A percentile compares a stretch with the other conserved stretches of the same genome.
phyloP scores from a whole-genome alignment of 2,888 invertebrate genomes.

The Cyaniris semiargus region DNA sequence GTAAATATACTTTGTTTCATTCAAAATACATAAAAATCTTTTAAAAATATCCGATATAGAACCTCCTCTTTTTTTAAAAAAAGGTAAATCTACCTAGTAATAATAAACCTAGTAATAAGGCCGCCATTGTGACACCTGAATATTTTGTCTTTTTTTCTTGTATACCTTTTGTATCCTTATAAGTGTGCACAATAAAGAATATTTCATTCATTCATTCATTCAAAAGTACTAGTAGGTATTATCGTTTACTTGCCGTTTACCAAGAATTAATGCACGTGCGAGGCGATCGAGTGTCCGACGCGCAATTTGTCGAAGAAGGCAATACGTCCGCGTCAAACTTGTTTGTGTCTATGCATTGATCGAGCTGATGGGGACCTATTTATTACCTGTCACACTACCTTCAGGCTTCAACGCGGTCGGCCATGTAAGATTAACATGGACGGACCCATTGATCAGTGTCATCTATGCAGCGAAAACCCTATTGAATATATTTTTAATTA shows the following conservation, averaged over 20 bases:
- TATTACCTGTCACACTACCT: slow-evolving; percentile 24
- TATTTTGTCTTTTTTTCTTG: too few relatives aligned
- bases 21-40: too few relatives aligned
- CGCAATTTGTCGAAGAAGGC: slow-evolving; percentile 18
- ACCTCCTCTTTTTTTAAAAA: too few relatives aligned
- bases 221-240: too few relatives aligned
- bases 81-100: too few relatives aligned
- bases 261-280: neutral
- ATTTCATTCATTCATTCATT: too few relatives aligned
- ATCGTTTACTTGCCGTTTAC: neutral
- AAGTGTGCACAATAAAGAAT: too few relatives aligned
- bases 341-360: slow-evolving; percentile 25
- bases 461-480: slow-evolving; percentile 10
- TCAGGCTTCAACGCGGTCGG: slow-evolving; percentile 4
- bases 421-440: slow-evolving; percentile 18
- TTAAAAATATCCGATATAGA: too few relatives aligned
- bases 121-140: too few relatives aligned
- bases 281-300: neutral
- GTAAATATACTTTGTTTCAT: too few relatives aligned
- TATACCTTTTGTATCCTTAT: too few relatives aligned
- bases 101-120: too few relatives aligned
- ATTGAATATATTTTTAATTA: neutral
- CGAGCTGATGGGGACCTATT: slow-evolving; percentile 18
- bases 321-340: slow-evolving; percentile 20
- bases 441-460: slow-evolving; percentile 16